Evolutionary conservation across 2,888 invertebrate genomes (phyloP), one percentile per base, ranked within the genome.

Genomic region (Philhelius pedissequus): DNA sequence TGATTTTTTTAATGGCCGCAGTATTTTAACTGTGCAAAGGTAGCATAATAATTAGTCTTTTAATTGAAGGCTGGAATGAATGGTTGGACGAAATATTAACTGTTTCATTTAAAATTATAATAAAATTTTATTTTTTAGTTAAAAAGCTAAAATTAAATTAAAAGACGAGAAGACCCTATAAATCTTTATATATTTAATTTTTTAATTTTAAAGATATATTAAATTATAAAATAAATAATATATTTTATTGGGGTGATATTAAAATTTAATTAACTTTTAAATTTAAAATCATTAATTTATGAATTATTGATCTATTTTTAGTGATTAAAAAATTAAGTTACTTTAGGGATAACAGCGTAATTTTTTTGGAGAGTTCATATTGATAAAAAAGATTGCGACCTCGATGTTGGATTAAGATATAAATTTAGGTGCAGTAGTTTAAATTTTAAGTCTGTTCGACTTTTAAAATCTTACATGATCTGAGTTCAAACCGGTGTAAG

Each of bases 291-390:
- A 92, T 90, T 89, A 81, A 89, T 89, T 88, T 87, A 87, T 93
- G 93, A 92, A 9, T 92, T 87, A 86, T 88, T 93, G 93, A 94
- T 93, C 94, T 93, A 92, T 88, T 92, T 89, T 88, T 93, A 92
- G 89, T 92, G 93, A 94, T 94, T 93, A 93, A 87, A 93, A 94
- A 93, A 93, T 92, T 92, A 94, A 95, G 94, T 94, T 95, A 95
- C 95, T 94, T 94, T 94, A 94, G 95, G 95, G 95, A 95, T 96
- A 96, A 96, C 95, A 96, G 95, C 94, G 94, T 95, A 93, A 95
- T 95, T 93, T 94, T 94, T 93, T 94, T 94, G 92, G 92, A 94
- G 93, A 95, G 95, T 93, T 93, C 95, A 90, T 91, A 95, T 96
- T 93, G 92, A 93, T 93, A 94, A 93, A 93, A 93, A 91, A 93